These are phyloP conservation scores for Pinna nobilis DNA, from an alignment of 1,140 invertebrate species.

Conservation along the genomic window DNA sequence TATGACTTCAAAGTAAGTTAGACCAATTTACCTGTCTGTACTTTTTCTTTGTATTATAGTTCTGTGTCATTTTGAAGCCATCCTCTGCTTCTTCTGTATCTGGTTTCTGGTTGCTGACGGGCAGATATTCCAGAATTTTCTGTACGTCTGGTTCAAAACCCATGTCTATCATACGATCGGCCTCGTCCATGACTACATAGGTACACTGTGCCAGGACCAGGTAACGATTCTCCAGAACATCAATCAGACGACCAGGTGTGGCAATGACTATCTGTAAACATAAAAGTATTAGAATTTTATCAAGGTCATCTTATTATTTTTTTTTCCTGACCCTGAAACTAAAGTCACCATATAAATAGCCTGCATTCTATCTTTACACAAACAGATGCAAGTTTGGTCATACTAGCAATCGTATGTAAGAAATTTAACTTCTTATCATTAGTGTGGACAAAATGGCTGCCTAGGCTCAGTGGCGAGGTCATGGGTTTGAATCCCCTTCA, in stretches of 20 bases:
- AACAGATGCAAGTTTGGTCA: too few relatives aligned
- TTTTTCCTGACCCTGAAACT: too few relatives aligned
- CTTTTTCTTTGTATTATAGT: slow-evolving; percentile 95
- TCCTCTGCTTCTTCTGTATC: slow-evolving; percentile 99
- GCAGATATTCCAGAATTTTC: slow-evolving; percentile 98
- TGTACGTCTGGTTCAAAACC: slow-evolving; percentile 99
- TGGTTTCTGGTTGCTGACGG: slow-evolving; percentile 98
- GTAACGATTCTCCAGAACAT: slow-evolving; percentile 99
- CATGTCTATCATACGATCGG: slow-evolving; percentile 99
- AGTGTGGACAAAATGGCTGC: too few relatives aligned
- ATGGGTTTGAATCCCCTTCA: too few relatives aligned
- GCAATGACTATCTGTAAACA: slow-evolving; percentile 95
- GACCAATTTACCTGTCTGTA: slow-evolving; percentile 86
- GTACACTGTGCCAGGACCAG: slow-evolving; percentile 95
- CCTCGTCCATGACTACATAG: slow-evolving; percentile 83
- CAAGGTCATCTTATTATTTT: too few relatives aligned
- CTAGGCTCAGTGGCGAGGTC: too few relatives aligned
- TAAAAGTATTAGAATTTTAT: too few relatives aligned
- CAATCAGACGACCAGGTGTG: slow-evolving; percentile 98
- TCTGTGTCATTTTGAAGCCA: slow-evolving; percentile 90
- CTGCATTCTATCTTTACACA: too few relatives aligned
- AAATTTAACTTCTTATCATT: too few relatives aligned
- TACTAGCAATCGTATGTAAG: too few relatives aligned
- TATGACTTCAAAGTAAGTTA: not conserved
- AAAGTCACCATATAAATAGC: too few relatives aligned